phyloP scores from a whole-genome alignment of 2,113 vertebrate species.

The Zapus hudsonius region DNA sequence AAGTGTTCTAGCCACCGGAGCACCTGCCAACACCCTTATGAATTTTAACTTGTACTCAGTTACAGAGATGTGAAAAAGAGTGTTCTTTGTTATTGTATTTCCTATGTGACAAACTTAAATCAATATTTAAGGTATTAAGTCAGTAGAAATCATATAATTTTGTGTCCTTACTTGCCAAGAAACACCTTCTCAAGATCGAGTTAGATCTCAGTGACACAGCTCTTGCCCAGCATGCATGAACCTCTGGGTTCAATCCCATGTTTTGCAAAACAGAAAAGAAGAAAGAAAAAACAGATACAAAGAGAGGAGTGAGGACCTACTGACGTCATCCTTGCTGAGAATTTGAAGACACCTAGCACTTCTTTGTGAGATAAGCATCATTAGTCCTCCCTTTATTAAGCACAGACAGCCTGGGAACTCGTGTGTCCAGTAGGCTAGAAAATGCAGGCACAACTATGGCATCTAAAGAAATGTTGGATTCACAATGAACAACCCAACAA shows the following conservation, averaged over 20 bases:
- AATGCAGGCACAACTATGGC: background rate
- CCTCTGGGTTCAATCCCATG: background rate
- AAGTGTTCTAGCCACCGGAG: no score
- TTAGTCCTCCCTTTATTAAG: background rate
- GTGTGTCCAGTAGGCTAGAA: background rate
- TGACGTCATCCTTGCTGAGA: background rate
- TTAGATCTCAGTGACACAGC: background rate
- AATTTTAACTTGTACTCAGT: background rate
- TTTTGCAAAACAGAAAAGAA: background rate
- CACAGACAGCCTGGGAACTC: background rate
- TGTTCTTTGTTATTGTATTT: constrained; percentile 32
- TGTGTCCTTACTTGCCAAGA: background rate
- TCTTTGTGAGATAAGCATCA: background rate
- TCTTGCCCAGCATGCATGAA: background rate
- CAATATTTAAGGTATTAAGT: constrained; percentile 7
- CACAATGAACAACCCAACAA: background rate
- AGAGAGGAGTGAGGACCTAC: background rate
- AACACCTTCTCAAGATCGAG: background rate
- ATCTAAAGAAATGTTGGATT: background rate
- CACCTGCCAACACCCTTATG: no score
- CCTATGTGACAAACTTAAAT: background rate
- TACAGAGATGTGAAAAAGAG: background rate
- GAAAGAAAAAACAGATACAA: no score
- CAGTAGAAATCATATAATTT: background rate
- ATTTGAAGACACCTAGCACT: background rate